Evolutionary conservation across 30 jellyfish, hydroid and myxozoan species (phyloP), one percentile per base, ranked within the genome.

Genomic region (Sanderia malayensis): DNA sequence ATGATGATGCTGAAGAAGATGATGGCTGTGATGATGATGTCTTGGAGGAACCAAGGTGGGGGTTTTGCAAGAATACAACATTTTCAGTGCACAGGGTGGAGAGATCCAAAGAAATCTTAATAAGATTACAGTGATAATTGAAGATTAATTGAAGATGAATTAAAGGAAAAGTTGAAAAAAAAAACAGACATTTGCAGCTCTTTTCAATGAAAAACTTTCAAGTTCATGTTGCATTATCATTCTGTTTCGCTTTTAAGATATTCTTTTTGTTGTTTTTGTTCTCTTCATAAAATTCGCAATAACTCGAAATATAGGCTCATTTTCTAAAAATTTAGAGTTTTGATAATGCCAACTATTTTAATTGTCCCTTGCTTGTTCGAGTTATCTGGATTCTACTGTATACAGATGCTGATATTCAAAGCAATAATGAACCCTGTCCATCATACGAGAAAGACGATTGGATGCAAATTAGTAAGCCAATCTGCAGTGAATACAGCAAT

Each of bases 121-220:
- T 41, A 41, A 41, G 55, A 41, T 41, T 41, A 41, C 55, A 41
- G 55, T 15, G 15, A 41, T n/a, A n/a, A n/a, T n/a, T n/a, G n/a
- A n/a, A n/a, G n/a, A n/a, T n/a, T 41, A 41, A 6, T 41, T 41
- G 55, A 41, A 15, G 55, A 41, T 41, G 55, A 41, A 41, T 41
- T 41, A 41, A 41, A 41, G 55, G 55, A 41, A 41, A 41, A 41
- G 55, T 41, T 41, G 55, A n/a, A n/a, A n/a, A 41, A 41, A 41
- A 8, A 41, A 41, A 41, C 55, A 41, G 55, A 41, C 55, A 6
- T 41, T 41, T 15, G 55, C 55, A 41, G 55, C 55, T 41, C n/a
- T 41, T 41, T 41, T 41, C 55, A 41, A 41, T 41, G 15, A 41
- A 41, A 41, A 41, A 41, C 55, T 41, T 41, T 41, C 55, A 41